phyloP scores from a whole-genome alignment of 2,797 vertebrate genomes.

The Arctocebus calabarensis region DNA sequence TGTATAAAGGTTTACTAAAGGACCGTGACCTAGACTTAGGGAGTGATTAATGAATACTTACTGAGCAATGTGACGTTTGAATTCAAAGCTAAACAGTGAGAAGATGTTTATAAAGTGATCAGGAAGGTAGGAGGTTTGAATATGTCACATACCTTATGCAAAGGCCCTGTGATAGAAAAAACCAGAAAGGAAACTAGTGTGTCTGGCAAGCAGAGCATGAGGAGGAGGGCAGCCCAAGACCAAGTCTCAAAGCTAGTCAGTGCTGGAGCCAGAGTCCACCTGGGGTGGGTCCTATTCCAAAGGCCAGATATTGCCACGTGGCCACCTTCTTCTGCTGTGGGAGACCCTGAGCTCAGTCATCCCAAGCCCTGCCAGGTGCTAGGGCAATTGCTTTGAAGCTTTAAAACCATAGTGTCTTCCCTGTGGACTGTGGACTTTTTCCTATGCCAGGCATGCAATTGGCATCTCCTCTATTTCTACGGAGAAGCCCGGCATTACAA shows the following conservation, averaged over 20 bases:
- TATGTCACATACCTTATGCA: not conserved
- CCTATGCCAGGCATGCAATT: rapidly evolving
- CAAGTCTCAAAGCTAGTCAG: not conserved
- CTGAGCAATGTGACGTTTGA: not conserved
- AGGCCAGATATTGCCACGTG: not conserved
- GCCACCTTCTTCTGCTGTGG: not conserved
- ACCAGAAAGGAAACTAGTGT: rapidly evolving
- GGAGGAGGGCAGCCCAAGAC: not conserved
- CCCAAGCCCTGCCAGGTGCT: not conserved
- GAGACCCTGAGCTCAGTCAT: not conserved
- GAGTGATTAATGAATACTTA: not conserved
- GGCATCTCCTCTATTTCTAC: not conserved
- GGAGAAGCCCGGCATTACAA: not conserved
- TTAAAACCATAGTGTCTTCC: not conserved
- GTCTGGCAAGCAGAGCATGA: not conserved
- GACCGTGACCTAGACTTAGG: not conserved
- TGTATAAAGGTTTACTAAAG: not conserved
- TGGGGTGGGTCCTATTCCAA: not conserved
- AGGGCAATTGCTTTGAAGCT: not conserved
- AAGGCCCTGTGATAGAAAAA: not conserved
- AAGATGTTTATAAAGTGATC: not conserved
- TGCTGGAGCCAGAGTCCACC: rapidly evolving
- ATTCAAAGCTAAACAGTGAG: not conserved
- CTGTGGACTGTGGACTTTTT: no score
- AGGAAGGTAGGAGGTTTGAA: not conserved